These are phyloP conservation scores for Paratilapia polleni DNA, from an alignment of 2,113 vertebrate species.

Conservation along the genomic window DNA sequence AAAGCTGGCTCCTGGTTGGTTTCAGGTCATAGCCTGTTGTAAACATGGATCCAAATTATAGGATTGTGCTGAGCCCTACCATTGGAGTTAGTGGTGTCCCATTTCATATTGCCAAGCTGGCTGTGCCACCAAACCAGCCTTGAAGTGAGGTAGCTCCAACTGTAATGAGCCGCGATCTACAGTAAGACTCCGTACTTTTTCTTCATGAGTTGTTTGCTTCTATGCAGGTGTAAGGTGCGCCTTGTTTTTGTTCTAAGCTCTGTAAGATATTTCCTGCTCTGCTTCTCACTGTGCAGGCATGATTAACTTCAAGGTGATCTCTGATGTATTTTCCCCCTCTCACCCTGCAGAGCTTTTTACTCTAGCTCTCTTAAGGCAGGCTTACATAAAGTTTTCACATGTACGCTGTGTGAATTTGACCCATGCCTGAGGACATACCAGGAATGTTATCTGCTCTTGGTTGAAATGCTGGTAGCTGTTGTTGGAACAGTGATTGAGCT, in stretches of 20 bases:
- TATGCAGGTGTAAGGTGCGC: constrained; percentile 21
- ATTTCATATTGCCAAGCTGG: constrained; percentile 68
- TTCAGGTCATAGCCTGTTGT: constrained; percentile 64
- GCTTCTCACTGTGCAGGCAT: constrained; percentile 25
- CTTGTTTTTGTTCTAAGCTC: constrained; percentile 42
- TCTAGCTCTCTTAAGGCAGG: constrained; percentile 7
- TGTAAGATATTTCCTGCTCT: constrained; percentile 51
- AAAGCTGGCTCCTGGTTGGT: constrained; percentile 63
- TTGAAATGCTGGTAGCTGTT: constrained; percentile 57
- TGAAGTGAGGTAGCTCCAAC: constrained; percentile 32
- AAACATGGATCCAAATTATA: constrained; percentile 76
- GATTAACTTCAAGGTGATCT: constrained; percentile 54
- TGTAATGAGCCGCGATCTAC: constrained; percentile 38
- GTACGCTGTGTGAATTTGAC: constrained; percentile 37
- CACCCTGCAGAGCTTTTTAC: constrained; percentile 28
- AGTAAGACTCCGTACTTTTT: constrained; percentile 26
- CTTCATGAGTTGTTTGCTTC: constrained; percentile 18
- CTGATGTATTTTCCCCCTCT: constrained; percentile 1
- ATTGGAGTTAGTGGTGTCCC: constrained; percentile 63
- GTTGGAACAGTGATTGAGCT: constrained; percentile 64
- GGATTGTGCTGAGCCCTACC: constrained; percentile 55
- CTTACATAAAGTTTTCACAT: constrained; percentile 33
- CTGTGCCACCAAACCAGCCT: constrained; percentile 50
- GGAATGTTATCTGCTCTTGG: constrained; percentile 76
- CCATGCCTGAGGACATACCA: constrained; percentile 63